Base-by-base conservation (phyloP, 2,797 vertebrate species). In the Otolemur crassicaudatus region DNA sequence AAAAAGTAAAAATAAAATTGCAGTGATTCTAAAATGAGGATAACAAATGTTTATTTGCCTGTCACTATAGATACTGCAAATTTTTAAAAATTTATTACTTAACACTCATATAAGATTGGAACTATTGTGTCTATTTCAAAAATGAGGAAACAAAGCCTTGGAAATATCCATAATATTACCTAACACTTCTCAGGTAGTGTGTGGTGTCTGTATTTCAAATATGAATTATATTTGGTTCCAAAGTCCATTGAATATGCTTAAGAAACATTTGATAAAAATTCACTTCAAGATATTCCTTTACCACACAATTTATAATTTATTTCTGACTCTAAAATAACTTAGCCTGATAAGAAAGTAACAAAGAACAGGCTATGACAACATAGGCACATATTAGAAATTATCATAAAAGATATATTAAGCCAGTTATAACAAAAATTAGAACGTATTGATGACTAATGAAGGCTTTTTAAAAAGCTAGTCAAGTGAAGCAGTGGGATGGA, bases 231-330 rank as follows among this genome's bases (percentile, higher is more conserved):
- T 22, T 67, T 79, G 3, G 22, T 67, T 80, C 61, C 3, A 61
- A 90, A 49, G 43, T 72, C 46, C 70, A 94, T 37, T 17, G 87
- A 61, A 85, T 40, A 94, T 37, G 13, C 56, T 91, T 43, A 92
- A 82, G 31, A 91, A 83, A 75, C 1, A 29, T 56, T 40, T 16
- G 13, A 93, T 37, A 65, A 94, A 93, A 90, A 75, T 72, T 83
- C 20, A 69, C 56, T 77, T 87, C 56, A 79, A 40, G 16, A 82
- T 83, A 10, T 27, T 82, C 29, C 70, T n/a, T 94, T 90, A 90
- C 13, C 53, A 87, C 0, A 43, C 77, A 90, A 85, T 12, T 69
- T 77, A 60, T 37, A 92, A 92, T 77, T 72, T 73, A 31, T 87
- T 90, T 63, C 29, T 92, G 79, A 69, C 0, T 73, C 70, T 76